phyloP scores from a whole-genome alignment of 1,140 invertebrate species.

The Drosophila biarmipes region DNA sequence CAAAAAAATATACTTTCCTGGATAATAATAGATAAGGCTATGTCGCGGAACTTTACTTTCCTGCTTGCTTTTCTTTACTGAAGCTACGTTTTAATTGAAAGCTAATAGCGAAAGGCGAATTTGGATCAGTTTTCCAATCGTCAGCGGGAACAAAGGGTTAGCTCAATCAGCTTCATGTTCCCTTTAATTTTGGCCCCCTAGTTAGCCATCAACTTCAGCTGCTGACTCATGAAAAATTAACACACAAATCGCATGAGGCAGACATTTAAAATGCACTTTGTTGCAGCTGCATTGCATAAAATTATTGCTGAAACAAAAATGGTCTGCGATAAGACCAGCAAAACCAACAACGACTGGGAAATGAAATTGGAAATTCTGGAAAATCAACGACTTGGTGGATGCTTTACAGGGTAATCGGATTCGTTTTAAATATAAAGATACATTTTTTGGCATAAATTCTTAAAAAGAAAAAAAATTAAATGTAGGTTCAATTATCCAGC shows the following conservation, averaged over 20 bases:
- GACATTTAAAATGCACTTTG: constrained; percentile 80
- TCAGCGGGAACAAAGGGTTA: constrained; percentile 16
- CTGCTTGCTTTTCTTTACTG: not conserved
- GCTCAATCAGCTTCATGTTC: constrained; percentile 34
- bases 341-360: constrained; percentile 5
- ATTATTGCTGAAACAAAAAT: constrained; percentile 59
- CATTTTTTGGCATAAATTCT: too few species aligned
- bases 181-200: constrained; percentile 9
- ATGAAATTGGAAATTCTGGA: not conserved
- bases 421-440: too few species aligned
- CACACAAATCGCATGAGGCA: constrained; percentile 59
- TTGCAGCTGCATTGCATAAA: constrained; percentile 54
- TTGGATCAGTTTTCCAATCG: constrained; percentile 20
- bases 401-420: not conserved
- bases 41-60: constrained; percentile 1
- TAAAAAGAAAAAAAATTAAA: too few species aligned
- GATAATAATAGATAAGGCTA: constrained; percentile 38
- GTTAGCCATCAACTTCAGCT: constrained; percentile 6
- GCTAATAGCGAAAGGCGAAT: constrained; percentile 33
- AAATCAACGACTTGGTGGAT: not conserved
- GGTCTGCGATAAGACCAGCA: constrained; percentile 41
- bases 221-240: constrained; percentile 71
- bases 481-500: too few species aligned
- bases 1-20: constrained; percentile 9
- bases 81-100: constrained; percentile 40